Base-by-base conservation (phyloP, 2,797 vertebrate genomes). In the Antrozous pallidus region DNA sequence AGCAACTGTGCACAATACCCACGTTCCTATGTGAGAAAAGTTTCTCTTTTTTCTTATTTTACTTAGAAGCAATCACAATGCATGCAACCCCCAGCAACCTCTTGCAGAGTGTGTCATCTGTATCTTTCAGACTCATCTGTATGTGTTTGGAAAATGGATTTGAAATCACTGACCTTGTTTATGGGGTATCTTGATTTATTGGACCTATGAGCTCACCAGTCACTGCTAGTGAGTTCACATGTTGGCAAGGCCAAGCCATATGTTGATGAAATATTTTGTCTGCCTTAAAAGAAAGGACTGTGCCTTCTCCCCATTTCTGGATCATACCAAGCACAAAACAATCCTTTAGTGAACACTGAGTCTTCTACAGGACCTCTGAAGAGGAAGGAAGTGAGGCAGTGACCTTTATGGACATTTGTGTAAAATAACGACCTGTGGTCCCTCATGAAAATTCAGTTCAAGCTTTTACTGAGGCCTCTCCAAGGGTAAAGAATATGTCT, bases 61-160 rank as follows among this genome's bases (percentile, higher is more conserved):
- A 70, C 20, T 33, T n/a, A 24, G 77, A 83, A 87, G 65, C 58
- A 45, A 96, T 87, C 67, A 51, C 65, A 90, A 90, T 71, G 20
- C 31, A 2, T 47, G 26, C 47, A 28, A 93, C 79, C 14, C 84
- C 20, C 4, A 33, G 26, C 26, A 42, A 75, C 75, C 65, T 81
- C 87, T 79, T 75, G 49, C 83, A n/a, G 20, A 73, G 16, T 58
- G 12, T 83, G 74, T 78, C 83, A n/a, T n/a, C 88, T 81, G 40
- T 71, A 67, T 71, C 51, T 81, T 87, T 73, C 85, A 58, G 33
- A 22, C 47, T 94, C 81, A 90, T 84, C 49, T 88, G 13, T 71
- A 75, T 75, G 45, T 80, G 67, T 89, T 88, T 84, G 58, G 71
- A 80, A 92, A 92, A 84, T 77, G 16, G 45, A 81, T 92, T 79